Conservation (phyloP, 1,140 invertebrate genomes). For the Leptinotarsa texana region DNA sequence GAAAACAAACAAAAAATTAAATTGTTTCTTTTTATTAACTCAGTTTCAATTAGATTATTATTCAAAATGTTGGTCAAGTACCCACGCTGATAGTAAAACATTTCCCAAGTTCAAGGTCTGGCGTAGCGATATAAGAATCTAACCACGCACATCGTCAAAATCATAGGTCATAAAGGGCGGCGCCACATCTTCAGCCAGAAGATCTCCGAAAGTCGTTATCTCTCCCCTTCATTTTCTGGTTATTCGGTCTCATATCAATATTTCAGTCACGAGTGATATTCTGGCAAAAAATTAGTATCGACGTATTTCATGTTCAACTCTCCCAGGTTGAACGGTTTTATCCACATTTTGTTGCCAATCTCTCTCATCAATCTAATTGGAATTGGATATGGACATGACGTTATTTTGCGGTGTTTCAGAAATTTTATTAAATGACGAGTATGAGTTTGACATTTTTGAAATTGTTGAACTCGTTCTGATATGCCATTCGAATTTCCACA, state of each 20-base stretch:
- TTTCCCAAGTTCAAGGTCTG: neutral
- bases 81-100: neutral
- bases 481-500: too few species aligned
- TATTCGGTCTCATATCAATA: slow-evolving; percentile 3
- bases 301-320: neutral
- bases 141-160: neutral
- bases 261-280: neutral
- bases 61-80: too few species aligned
- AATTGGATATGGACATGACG: neutral
- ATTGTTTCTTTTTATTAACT: too few species aligned
- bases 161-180: neutral
- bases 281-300: neutral
- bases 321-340: neutral
- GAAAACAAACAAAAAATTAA: too few species aligned
- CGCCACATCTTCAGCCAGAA: neutral
- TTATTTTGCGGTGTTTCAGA: too few species aligned
- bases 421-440: too few species aligned
- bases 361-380: neutral
- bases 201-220: neutral
- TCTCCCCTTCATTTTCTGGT: neutral
- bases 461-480: too few species aligned
- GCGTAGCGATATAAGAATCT: neutral
- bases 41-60: too few species aligned
- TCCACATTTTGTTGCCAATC: neutral
- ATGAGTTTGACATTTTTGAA: too few species aligned